Conservation (phyloP, 2,797 vertebrate genomes). For the Myotis findleyi region DNA sequence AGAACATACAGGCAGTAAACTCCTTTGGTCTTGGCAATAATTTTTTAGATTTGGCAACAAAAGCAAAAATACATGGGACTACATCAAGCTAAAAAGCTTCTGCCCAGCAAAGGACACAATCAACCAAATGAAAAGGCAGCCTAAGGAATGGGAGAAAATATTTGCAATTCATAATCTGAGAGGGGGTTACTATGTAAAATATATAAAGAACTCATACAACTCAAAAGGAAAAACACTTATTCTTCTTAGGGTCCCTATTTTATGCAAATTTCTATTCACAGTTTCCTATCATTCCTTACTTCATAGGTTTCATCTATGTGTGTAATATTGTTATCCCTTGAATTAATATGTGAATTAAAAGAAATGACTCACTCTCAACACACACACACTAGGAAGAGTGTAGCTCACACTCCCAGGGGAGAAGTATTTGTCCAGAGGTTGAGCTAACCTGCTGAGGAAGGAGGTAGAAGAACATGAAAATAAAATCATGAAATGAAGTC, state of each 20-base stretch:
- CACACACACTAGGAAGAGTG: background rate
- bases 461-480: background rate
- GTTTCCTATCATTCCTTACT: background rate
- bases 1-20: background rate
- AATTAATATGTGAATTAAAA: background rate
- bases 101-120: background rate
- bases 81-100: background rate
- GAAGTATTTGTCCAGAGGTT: background rate
- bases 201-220: background rate
- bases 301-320: background rate
- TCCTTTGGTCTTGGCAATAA: background rate
- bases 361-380: background rate
- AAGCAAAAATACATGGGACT: background rate
- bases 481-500: background rate
- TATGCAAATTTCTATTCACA: background rate
- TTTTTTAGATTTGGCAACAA: background rate
- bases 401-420: background rate
- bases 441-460: background rate
- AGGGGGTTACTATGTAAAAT: background rate
- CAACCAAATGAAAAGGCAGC: background rate
- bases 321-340: background rate
- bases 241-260: background rate
- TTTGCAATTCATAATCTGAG: background rate
- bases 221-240: background rate
- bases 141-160: background rate